Evolutionary conservation across 30 jellyfish, hydroid and myxozoan species (phyloP), one percentile per base, ranked within the genome.

Genomic region (Cassiopea xamachana): DNA sequence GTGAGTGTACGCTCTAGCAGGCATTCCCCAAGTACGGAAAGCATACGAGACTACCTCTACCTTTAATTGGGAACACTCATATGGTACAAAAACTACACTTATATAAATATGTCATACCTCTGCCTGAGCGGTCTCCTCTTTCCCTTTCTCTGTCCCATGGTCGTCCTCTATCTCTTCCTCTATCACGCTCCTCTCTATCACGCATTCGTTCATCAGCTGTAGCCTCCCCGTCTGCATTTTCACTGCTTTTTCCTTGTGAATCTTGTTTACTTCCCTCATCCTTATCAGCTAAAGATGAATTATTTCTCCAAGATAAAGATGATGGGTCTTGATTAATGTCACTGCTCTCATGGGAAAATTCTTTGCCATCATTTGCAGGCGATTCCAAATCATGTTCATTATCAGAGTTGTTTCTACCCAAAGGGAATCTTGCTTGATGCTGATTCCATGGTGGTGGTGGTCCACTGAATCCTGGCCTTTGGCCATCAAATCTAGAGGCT

Each of bases 121-220:
- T 83, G 16, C 93, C 93, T 18, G 88, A 95, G 16, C 95, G 87
- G 18, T 67, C 85, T n/a, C 97, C 82, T 73, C 98, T 81, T 48
- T 74, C 94, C 76, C 90, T 81, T 39, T 81, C 96, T 39, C 93
- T 77, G 70, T 79, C 97, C 89, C 79, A 67, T 46, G 74, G 68
- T n/a, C 97, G 46, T 39, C 83, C 91, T 79, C 97, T 79, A 60
- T 85, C 97, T 73, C 94, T 12, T 16, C 87, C 92, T 8, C 92
- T 81, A 58, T 77, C 85, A n/a, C 94, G 73, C 62, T 91, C 94
- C 1, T 77, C 73, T 84, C 86, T 47, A 59, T 80, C 83, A 46
- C 83, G 18, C 64, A 48, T 61, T 64, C 89, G 49, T 44, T 86
- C 89, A 15, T 68, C 80, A 55, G 71, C 48, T 70, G 68, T 50